Conservation (phyloP, 1,140 invertebrate species). For the Probaryconus sp. region DNA sequence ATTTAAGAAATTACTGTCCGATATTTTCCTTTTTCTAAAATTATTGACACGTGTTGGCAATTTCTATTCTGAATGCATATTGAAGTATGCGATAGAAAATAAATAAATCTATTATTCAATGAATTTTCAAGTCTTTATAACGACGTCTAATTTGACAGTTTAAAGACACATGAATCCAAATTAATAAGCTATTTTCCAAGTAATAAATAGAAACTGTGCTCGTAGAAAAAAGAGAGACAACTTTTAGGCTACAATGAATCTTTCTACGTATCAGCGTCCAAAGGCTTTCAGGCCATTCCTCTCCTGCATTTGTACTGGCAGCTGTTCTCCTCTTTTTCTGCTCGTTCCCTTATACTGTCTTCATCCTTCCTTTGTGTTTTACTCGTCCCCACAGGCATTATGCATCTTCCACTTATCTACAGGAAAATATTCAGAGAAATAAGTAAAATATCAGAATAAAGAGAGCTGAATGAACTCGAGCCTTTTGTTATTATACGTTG, state of each 20-base stretch:
- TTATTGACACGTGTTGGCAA: too few species aligned
- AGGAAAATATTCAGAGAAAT: constrained; percentile 53
- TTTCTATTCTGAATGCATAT: too few species aligned
- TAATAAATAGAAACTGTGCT: constrained; percentile 13
- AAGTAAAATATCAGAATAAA: constrained; percentile 52
- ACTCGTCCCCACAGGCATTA: constrained; percentile 53
- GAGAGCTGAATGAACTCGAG: constrained; percentile 25
- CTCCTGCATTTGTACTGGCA: constrained; percentile 43
- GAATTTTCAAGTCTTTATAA: too few species aligned
- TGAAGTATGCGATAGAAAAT: too few species aligned
- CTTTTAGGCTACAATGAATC: constrained; percentile 36
- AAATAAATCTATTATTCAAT: too few species aligned
- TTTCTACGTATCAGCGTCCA: constrained; percentile 20
- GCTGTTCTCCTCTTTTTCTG: constrained; percentile 39
- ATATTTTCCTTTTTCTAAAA: constrained; percentile 11
- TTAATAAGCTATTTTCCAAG: constrained; percentile 12
- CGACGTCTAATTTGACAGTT: too few species aligned
- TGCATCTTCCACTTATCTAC: constrained; percentile 55
- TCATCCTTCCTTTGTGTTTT: constrained; percentile 57
- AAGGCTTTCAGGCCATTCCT: constrained; percentile 42
- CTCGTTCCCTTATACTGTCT: constrained; percentile 24
- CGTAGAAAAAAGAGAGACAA: constrained; percentile 19
- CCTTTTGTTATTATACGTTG: constrained; percentile 48
- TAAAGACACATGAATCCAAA: too few species aligned
- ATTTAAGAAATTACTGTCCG: too few species aligned